Evolutionary conservation across 2,113 vertebrate species (phyloP), one percentile per base, ranked within the genome.

Genomic region (Tauraco erythrolophus): DNA sequence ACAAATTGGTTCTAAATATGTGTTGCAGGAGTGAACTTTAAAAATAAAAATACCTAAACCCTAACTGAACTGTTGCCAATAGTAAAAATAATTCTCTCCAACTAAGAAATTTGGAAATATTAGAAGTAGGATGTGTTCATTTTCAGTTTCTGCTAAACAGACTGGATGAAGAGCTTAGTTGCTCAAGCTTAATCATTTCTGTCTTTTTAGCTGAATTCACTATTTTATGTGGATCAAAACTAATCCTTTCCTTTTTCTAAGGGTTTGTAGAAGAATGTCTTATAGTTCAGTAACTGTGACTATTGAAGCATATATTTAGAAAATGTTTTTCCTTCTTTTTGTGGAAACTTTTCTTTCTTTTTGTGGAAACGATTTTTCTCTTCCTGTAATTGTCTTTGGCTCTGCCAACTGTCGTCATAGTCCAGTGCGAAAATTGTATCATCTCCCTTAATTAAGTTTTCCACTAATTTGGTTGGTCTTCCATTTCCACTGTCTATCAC

Each of bases 111-210:
- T 18, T 71, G 8, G 30, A 89, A 84, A 50, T 71, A 94, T 48
- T 86, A 89, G 33, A 80, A 84, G 51, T 33, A 86, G 64, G 30
- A 87, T 87, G 28, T 81, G 72, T 84, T 94, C 30, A 78, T 81
- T 96, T 95, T 78, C 86, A 75, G 80, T 81, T 95, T 86, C 74
- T 70, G 51, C 84, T 87, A 70, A 88, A 77, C 13, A 86, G 37
- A 62, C 14, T 81, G 33, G 31, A 87, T 83, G 64, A 95, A 86
- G 37, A 81, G 24, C 24, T 43, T 28, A 70, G 5, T 35, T 81
- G 30, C 64, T 81, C 46, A 78, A 92, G 18, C n/a, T 56, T 24
- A 64, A 45, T 69, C 0, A 77, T 68, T 78, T 93, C 13, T 57
- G 25, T 33, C 46, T 89, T 94, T 92, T 81, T 54, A 94, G 51